Evolutionary conservation across 1,140 invertebrate genomes (phyloP), one percentile per base, ranked within the genome.

Genomic region (Zelostemma sp.): DNA sequence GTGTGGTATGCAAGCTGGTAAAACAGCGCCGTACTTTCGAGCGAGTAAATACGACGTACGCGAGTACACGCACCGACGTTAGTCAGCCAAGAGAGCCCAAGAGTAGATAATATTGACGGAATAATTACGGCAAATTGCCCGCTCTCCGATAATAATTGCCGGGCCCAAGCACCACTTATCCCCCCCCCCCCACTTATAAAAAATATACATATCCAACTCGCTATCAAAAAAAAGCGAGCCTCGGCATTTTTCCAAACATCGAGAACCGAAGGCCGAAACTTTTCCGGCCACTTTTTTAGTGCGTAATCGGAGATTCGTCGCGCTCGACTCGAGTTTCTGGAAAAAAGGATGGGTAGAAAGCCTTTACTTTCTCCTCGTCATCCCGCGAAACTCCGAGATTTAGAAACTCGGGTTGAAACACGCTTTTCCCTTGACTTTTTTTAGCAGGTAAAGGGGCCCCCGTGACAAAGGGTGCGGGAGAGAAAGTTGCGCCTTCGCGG

Each of bases 391-490:
- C 46, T 38, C 8, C 16, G 31, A 77, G 72, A 81, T 80, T 80
- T 76, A 81, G 61, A 69, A 53, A 69, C 72, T 47, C 38, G n/a
- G 6, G 19, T 11, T 31, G 25, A 46, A 64, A 65, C 51, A 59
- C 35, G 61, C n/a, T 68, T 59, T 69, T 58, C 55, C 14, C 50
- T 55, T 35, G 43, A 6, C 59, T 60, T 74, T 71, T 74, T 72
- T 41, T 46, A 17, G 76, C 65, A 77, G 75, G 77, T 80, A 79
- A 74, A 4, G 8, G 3, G 3, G 21, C 8, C 60, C 47, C 72
- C 79, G 33, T 31, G 60, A 81, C 81, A 81, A 84, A 83, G 76
- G 77, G 76, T 79, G 58, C 56, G 60, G 33, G 74, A 77, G 74
- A 77, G 80, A 85, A 85, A 83, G 80, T 78, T 65, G 43, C 53